A percentile compares a stretch with the other conserved stretches of the same genome.
Evolutionary conservation across 2,888 invertebrate species (phyloP).

Genomic region (Acronicta leporina): DNA sequence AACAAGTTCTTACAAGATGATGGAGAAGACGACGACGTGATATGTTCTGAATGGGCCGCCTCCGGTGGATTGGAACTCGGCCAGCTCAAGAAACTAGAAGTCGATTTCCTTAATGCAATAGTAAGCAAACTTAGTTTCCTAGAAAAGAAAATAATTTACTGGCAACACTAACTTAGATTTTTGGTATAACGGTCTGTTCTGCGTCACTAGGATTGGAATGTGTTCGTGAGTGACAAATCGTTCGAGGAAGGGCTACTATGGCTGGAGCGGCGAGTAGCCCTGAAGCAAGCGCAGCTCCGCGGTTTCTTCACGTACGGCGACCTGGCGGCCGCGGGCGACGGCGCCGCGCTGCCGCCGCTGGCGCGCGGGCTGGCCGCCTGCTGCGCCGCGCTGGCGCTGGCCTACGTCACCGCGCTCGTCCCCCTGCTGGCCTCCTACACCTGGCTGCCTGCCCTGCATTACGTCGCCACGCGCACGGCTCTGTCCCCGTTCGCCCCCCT

Average conservation of each 20-base stretch:
- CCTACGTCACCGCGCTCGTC: constrained; percentile 56
- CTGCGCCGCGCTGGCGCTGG: constrained; percentile 55
- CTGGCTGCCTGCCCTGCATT: constrained; percentile 50
- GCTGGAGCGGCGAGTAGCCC: constrained; percentile 93
- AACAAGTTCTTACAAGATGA: constrained; percentile 98
- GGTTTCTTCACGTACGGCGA: constrained; percentile 96
- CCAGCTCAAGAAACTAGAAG: constrained; percentile 94
- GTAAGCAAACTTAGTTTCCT: constrained; percentile 85
- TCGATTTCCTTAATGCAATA: constrained; percentile 96
- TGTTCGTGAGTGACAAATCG: constrained; percentile 93
- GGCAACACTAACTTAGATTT: constrained; percentile 94
- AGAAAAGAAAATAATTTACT: neutral
- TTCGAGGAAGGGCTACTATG: constrained; percentile 92
- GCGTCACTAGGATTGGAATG: constrained; percentile 93
- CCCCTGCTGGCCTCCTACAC: constrained; percentile 63
- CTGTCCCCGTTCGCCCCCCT: constrained; percentile 39
- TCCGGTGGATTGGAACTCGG: constrained; percentile 94
- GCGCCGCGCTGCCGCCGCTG: constrained; percentile 75
- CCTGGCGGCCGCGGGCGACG: constrained; percentile 88
- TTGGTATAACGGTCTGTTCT: neutral
- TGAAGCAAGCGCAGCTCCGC: constrained; percentile 91
- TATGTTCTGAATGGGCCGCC: constrained; percentile 97
- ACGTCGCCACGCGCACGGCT: constrained; percentile 46
- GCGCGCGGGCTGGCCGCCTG: constrained; percentile 51
- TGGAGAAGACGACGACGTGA: constrained; percentile 97